Base-by-base conservation (phyloP, 2,888 invertebrate genomes). In the Taphrorychus bicolor region DNA sequence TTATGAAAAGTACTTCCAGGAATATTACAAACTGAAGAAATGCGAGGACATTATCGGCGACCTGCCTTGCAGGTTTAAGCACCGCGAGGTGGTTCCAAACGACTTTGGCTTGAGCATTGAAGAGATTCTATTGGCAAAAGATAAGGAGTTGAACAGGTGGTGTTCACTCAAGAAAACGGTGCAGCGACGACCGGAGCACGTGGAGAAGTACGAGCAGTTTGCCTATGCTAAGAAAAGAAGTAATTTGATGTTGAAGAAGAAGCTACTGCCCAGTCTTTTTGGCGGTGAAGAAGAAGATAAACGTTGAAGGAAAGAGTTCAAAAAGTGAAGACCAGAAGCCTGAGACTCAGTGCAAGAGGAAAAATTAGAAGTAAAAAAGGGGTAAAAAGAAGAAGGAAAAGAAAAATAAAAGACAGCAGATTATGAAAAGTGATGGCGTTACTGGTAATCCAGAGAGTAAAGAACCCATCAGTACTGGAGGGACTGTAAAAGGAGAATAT, bases 1-100 rank as follows among this genome's bases (percentile, higher is more conserved):
- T 0, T 97, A 94, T 81, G 88, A 91, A 24, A 87, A 96, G 74
- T 97, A 97, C 78, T 89, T 97, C 79, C 95, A 98, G 76, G 97
- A 98, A 81, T 98, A 97, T 81, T 98, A 98, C 79, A 89, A 92
- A 76, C 84, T 98, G n/a, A n/a, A n/a, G 79, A 95, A 98, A 81
- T 98, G 93, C 80, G 98, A 98, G 79, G 98, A 99, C 81, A 88
- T 98, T 57, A 91, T 98, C 54, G 97, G 91, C 0, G 96, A 97
- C 78, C 81, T 92, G 73, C 95, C 95, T 0, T 97, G 96, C 68
- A 85, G 94, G 73, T 99, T 97, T 82, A 96, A 95, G 78, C 99
- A 99, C 79, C 86, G 96, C 22, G 87, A 93, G 79, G 96, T 94
- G 0, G 86, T 90, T 42, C 91, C 96, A 0, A 98, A 98, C 81